These are phyloP conservation scores for Saxicola maurus DNA, from an alignment of 2,797 vertebrate species.

Conservation along the genomic window DNA sequence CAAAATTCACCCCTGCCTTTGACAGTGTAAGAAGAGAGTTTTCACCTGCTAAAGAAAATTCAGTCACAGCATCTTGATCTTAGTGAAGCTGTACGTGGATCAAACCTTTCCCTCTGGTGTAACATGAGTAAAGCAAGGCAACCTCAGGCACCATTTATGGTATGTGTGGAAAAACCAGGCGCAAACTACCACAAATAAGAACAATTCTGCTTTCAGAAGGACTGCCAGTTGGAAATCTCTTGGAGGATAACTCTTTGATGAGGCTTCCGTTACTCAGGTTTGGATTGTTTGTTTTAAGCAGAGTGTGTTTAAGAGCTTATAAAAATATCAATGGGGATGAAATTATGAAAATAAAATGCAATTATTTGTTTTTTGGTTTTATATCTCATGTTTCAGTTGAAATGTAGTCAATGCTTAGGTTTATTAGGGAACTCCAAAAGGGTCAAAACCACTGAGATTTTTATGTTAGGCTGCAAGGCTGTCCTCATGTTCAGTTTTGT, in stretches of 20 bases:
- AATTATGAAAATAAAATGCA: background rate
- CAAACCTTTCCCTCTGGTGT: background rate
- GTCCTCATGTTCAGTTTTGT: background rate
- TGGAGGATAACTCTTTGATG: background rate
- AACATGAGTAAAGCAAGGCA: background rate
- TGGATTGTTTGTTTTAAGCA: background rate
- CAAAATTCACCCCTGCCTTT: background rate
- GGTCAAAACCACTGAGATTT: background rate
- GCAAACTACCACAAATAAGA: background rate
- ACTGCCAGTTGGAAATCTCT: background rate
- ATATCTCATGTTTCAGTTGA: background rate
- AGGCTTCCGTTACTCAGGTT: background rate
- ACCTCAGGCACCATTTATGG: background rate
- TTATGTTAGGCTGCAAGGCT: background rate
- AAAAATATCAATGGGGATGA: background rate
- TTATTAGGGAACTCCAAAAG: background rate
- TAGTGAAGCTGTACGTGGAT: background rate
- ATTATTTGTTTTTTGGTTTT: background rate
- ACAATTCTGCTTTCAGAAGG: background rate
- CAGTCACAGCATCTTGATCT: background rate
- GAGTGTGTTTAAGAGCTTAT: background rate
- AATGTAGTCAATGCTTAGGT: background rate
- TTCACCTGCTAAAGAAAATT: conserved; percentile 5
- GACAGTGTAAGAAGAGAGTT: background rate
- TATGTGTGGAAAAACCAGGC: background rate